These are phyloP conservation scores for Spodoptera exigua DNA, from an alignment of 2,888 invertebrate species.

Conservation along the genomic window DNA sequence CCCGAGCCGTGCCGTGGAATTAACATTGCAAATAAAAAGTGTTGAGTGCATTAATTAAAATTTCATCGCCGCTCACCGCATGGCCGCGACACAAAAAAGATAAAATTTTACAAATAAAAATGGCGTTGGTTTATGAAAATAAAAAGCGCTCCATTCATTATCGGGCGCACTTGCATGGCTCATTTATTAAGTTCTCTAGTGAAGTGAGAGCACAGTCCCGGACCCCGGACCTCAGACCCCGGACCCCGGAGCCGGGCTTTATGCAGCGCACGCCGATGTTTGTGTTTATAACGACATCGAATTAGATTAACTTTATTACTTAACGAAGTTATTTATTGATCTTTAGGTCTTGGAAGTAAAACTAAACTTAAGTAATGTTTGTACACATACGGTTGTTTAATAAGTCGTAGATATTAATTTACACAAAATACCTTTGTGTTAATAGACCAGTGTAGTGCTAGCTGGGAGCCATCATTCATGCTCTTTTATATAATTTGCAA, in stretches of 20 bases:
- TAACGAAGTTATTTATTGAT: no score
- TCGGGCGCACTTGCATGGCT: slow-evolving; percentile 51
- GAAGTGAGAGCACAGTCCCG: slow-evolving; percentile 16
- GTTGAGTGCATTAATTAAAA: background rate
- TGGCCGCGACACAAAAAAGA: slow-evolving; percentile 51
- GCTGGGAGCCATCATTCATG: slow-evolving; percentile 4
- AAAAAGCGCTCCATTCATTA: slow-evolving; percentile 68
- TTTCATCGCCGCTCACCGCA: slow-evolving; percentile 2
- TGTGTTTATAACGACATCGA: background rate
- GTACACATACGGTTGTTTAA: no score
- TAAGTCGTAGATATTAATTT: no score
- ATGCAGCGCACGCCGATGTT: background rate
- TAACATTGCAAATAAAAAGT: background rate
- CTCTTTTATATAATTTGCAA: slow-evolving; percentile 5
- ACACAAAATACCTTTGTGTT: no score
- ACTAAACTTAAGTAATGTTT: no score
- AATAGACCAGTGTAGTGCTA: background rate
- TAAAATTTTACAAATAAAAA: slow-evolving; percentile 64
- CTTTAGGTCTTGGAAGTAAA: no score
- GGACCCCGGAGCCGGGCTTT: slow-evolving; percentile 5
- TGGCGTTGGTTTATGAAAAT: slow-evolving; percentile 69
- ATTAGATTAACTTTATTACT: background rate
- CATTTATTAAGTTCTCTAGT: slow-evolving; percentile 61
- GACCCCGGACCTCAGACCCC: slow-evolving; percentile 11
- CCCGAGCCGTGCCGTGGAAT: no score